phyloP scores from a whole-genome alignment of 2,113 vertebrate genomes.

The Amazona guildingii region DNA sequence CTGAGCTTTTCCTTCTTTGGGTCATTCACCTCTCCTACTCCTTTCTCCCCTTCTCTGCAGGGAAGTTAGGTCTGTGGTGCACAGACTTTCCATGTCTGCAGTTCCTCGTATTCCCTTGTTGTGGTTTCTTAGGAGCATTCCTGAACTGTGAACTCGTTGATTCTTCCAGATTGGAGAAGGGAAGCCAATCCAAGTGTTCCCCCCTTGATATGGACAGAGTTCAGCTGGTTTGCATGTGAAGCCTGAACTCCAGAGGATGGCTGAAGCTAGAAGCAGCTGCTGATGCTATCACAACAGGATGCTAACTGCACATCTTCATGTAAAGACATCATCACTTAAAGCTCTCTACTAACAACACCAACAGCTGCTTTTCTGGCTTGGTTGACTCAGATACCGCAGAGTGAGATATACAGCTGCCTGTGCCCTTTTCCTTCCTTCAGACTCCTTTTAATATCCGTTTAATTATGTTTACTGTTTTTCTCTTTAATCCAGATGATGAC shows the following conservation, averaged over 20 bases:
- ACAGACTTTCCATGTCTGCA: not conserved
- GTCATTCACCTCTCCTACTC: not conserved
- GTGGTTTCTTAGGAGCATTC: slow-evolving; percentile 10
- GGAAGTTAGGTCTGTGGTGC: not conserved
- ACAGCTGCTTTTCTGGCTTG: slow-evolving; percentile 43
- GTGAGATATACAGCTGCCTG: not conserved
- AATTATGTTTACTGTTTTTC: slow-evolving; percentile 32
- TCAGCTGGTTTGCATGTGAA: not conserved
- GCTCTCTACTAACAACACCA: not conserved
- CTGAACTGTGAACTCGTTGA: not conserved
- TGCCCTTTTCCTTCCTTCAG: slow-evolving; percentile 2
- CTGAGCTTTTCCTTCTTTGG: not conserved
- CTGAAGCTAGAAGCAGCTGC: not conserved
- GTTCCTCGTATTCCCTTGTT: not conserved
- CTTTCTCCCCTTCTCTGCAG: not conserved
- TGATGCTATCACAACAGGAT: not conserved
- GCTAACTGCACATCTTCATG: not conserved
- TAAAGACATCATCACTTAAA: not conserved
- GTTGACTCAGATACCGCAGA: not conserved
- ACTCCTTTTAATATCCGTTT: slow-evolving; percentile 39
- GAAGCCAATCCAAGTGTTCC: not conserved
- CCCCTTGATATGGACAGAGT: not conserved
- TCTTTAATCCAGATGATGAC: slow-evolving; percentile 8
- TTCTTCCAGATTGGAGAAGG: not conserved
- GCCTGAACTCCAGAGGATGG: not conserved